Conservation (phyloP, 2,113 vertebrate genomes). For the Crotophaga sulcirostris region DNA sequence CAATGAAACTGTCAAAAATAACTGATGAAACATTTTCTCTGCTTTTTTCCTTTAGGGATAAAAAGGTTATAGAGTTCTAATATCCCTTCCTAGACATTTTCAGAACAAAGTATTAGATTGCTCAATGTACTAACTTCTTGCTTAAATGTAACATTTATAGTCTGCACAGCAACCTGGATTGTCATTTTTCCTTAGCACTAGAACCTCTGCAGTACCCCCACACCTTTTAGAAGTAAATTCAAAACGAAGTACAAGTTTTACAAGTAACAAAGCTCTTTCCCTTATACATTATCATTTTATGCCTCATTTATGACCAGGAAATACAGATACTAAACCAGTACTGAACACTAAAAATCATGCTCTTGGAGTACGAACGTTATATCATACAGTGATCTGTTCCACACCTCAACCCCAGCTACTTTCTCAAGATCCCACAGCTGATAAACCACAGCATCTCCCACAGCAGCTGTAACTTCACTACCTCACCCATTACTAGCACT, state of each 20-base stretch:
- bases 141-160: not conserved
- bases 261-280: not conserved
- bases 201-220: not conserved
- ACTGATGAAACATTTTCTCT: not conserved
- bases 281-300: not conserved
- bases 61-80: not conserved
- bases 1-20: not conserved
- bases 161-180: not conserved
- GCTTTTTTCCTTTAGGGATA: not conserved
- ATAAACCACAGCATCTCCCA: not conserved
- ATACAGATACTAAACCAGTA: not conserved
- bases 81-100: not conserved
- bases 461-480: not conserved
- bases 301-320: not conserved
- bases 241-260: not conserved
- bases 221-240: not conserved
- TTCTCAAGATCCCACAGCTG: not conserved
- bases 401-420: not conserved
- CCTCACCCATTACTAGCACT: not conserved
- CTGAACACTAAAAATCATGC: not conserved
- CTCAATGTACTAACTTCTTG: not conserved
- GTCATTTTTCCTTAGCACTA: not conserved
- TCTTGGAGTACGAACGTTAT: not conserved
- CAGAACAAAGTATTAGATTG: not conserved
- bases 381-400: rapidly evolving